Evolutionary conservation across 2,797 vertebrate genomes (phyloP).

Genomic region (Arrhamphus sclerolepis): DNA sequence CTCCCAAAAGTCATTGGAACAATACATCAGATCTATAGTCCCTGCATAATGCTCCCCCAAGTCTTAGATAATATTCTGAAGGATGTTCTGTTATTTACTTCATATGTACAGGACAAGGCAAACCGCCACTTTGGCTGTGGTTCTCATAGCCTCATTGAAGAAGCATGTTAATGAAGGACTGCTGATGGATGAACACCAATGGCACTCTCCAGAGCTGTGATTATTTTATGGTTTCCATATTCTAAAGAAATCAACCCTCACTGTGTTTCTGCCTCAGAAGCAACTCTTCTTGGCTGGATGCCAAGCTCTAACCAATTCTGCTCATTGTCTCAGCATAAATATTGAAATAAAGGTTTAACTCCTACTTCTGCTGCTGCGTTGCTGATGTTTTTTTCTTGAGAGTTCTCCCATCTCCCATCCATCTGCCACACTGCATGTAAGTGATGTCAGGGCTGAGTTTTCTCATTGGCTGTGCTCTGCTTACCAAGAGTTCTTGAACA

Average conservation of each 20-base stretch:
- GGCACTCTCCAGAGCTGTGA: conserved; percentile 28
- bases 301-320: conserved; percentile 51
- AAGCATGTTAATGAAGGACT: conserved; percentile 49
- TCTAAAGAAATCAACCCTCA: conserved; percentile 53
- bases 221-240: conserved; percentile 61
- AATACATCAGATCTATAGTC: conserved; percentile 33
- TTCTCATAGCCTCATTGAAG: conserved; percentile 31
- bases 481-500: conserved; percentile 61
- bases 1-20: conserved; percentile 40
- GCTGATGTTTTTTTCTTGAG: conserved; percentile 62
- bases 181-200: conserved; percentile 51
- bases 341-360: conserved; percentile 56
- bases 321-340: conserved; percentile 55
- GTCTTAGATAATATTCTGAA: conserved; percentile 29
- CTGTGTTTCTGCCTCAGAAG: conserved; percentile 58
- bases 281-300: conserved; percentile 41
- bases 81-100: conserved; percentile 37
- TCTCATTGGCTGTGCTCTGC: conserved; percentile 61
- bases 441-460: conserved; percentile 74
- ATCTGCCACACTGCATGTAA: conserved; percentile 62
- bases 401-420: conserved; percentile 43
- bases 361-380: conserved; percentile 43
- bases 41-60: conserved; percentile 21
- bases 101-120: conserved; percentile 37
- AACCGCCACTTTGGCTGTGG: conserved; percentile 45